Base-by-base conservation (phyloP, 2,888 invertebrate genomes). In the Teleiodes luculella region DNA sequence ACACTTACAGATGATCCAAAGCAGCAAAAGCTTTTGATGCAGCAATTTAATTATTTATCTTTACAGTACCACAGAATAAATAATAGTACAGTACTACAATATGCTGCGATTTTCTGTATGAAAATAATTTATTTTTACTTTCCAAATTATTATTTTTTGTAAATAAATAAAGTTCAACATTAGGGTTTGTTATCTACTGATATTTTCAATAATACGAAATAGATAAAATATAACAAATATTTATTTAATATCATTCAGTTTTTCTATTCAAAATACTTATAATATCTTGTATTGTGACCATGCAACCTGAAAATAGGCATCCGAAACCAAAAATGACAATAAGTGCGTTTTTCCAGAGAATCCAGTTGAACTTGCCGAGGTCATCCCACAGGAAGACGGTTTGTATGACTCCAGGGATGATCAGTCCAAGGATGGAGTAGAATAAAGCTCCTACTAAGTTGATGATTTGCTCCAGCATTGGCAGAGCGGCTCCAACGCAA, bases 331-430 rank as follows among this genome's bases (percentile, higher is more conserved):
- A 91, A 0, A 92, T 18, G 0, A 92, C 76, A 5, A 96, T 84
- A 0, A 93, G 31, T 0, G 88, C 47, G 64, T 96, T 94, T 72
- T 95, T 96, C 76, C 91, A 90, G 0, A 95, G 72, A 41, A 92
- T 90, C 94, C 95, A 95, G 43, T 93, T 92, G 60, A 79, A 91
- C 57, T 67, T 80, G 3, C 96, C 96, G 5, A 94, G 90, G 58
- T 92, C 86, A 20, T 94, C 92, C 93, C 93, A 94, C 45, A 91
- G 86, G 55, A 93, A 91, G 0, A 96, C 90, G 0, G 93, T 94
- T 65, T 96, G 95, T 1, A 95, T 86, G 2, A 94, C 78, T 0
- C 95, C 94, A n/a, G 96, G 95, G 39, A 95, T 92, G 56, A 94
- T 91, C 35, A 96, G 90, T 1, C 97, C 97, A 41, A 94, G 86